Base-by-base conservation (phyloP, 2,888 invertebrate genomes). In the Ectropis crepuscularia region DNA sequence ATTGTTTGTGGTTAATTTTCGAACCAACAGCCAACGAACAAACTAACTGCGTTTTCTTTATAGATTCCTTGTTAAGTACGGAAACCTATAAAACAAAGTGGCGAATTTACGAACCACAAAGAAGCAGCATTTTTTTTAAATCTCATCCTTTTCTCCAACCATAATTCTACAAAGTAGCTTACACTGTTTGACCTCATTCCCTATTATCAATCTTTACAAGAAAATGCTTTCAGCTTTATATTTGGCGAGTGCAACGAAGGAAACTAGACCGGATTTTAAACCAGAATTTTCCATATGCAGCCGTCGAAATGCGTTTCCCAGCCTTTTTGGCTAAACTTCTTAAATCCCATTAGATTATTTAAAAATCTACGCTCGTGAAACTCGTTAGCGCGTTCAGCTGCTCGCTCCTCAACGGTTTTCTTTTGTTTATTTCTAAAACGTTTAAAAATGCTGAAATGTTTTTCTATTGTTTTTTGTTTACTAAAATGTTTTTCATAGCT, bases 311-410 rank as follows among this genome's bases (percentile, higher is more conserved):
- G 9, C 54, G 9, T 54, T 54, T 54, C 46, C 46, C 54, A 54
- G 46, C 38, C 10, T 54, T 54, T 54, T 54, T 54, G 46, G 54
- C 54, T 54, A 46, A 46, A 54, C 46, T 46, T 45, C n/a, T 54
- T 54, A 46, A 46, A 54, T 39, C 46, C 16, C 38, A 54, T 54
- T 54, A 54, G 46, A 16, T 46, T 54, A 46, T 54, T 45, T 12
- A 9, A 6, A n/a, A 54, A 45, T 54, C 16, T 39, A 53, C 53
- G 53, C 46, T 53, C 6, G 43, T n/a, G 37, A 37, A 45, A 46
- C 54, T 54, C 54, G 54, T 54, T 54, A 54, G 45, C 39, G 50
- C 49, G 49, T 9, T n/a, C n/a, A 48, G 2, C 39, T 11, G 38
- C 36, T 10, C 48, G 11, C 2, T 7, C 11, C 11, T 4, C 36